A percentile compares a stretch with the other conserved stretches of the same genome.
These are phyloP conservation scores for Notoglanidium macrostoma DNA, from an alignment of 2,797 vertebrate species.

Conservation along the genomic window DNA sequence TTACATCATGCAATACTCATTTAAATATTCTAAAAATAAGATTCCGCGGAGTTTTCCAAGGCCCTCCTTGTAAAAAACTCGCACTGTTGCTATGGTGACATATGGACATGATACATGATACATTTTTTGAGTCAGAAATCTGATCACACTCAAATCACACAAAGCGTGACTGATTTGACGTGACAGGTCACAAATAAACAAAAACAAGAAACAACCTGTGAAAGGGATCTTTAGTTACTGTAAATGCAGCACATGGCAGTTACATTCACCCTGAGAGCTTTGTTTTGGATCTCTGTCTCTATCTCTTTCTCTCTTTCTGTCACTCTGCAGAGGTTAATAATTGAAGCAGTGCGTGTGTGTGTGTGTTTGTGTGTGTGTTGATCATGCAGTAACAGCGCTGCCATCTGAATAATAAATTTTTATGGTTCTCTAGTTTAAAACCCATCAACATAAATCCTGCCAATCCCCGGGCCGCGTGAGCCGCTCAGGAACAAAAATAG, in stretches of 20 bases:
- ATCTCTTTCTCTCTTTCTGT: not conserved
- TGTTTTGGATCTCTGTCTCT: not conserved
- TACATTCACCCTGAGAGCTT: not conserved
- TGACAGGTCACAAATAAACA: not conserved
- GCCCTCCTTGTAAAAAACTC: too few species aligned
- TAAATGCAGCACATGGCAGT: not conserved
- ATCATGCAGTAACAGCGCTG: too few species aligned
- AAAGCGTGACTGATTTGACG: too few species aligned
- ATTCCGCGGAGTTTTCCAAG: too few species aligned
- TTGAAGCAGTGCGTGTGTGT: constrained; percentile 41
- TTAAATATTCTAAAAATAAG: too few species aligned
- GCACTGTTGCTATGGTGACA: too few species aligned
- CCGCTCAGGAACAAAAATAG: not conserved
- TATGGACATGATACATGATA: too few species aligned
- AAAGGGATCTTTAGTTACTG: not conserved
- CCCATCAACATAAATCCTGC: not conserved
- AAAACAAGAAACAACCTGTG: not conserved
- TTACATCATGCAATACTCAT: too few species aligned
- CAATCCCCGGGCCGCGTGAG: not conserved
- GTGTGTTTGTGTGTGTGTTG: constrained; percentile 6
- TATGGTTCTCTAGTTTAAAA: constrained; percentile 16
- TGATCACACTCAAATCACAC: too few species aligned
- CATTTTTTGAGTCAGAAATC: too few species aligned
- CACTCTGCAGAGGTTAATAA: constrained; percentile 29
- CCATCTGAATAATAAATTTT: not conserved